Percentiles rank a stretch among this genome's conserved stretches.
These are phyloP conservation scores for Sepiola atlantica DNA, from an alignment of 2,888 invertebrate genomes.

Conservation along the genomic window DNA sequence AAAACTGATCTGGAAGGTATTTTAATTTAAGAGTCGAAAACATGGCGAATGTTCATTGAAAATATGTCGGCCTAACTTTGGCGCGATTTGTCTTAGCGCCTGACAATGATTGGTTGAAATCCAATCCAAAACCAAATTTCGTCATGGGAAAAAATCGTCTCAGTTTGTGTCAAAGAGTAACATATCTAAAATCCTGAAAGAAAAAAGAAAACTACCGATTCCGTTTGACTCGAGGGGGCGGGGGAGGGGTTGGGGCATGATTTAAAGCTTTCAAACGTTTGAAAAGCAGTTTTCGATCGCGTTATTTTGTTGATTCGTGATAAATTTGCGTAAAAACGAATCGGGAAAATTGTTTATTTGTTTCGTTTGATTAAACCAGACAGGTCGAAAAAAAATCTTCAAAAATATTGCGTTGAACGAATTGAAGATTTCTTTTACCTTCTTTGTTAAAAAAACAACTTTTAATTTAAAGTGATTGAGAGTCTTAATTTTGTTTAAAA, in stretches of 20 bases:
- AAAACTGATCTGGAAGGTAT: not conserved
- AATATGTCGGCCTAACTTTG: not conserved
- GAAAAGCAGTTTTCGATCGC: not conserved
- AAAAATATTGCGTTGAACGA: too few species aligned
- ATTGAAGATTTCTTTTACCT: too few species aligned
- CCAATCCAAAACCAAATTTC: not conserved
- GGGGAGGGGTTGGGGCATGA: not conserved
- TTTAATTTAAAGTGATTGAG: too few species aligned
- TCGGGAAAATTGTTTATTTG: not conserved
- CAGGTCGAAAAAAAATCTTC: not conserved
- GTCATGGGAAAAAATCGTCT: not conserved
- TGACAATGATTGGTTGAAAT: constrained; percentile 32
- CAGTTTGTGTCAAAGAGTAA: not conserved
- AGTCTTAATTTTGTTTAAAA: too few species aligned
- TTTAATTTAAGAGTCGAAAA: constrained; percentile 9
- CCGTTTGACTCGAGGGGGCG: not conserved
- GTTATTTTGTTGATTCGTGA: not conserved
- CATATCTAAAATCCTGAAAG: not conserved
- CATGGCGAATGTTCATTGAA: constrained; percentile 5
- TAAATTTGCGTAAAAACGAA: not conserved
- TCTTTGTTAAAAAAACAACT: too few species aligned
- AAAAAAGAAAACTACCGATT: not conserved
- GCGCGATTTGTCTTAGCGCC: not conserved
- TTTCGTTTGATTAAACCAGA: not conserved
- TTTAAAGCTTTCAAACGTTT: not conserved